Conservation (phyloP, 2,797 vertebrate species). For the Brotula barbata region DNA sequence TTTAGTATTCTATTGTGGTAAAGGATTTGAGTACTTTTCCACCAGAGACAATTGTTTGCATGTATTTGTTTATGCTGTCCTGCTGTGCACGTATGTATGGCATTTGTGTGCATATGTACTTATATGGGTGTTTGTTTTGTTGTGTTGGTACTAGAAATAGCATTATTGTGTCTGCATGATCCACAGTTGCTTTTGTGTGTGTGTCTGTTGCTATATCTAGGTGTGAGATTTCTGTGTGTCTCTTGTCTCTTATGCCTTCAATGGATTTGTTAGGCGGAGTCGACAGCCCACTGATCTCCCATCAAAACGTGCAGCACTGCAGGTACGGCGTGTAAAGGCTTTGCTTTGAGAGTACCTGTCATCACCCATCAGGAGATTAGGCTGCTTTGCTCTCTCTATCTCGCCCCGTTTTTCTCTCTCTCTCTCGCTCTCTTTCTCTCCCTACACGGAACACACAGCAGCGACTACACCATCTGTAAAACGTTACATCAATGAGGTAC, state of each 20-base stretch:
- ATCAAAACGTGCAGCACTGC: slow-evolving; percentile 67
- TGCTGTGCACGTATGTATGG: neutral
- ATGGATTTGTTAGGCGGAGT: slow-evolving; percentile 64
- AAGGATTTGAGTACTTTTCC: too few species aligned
- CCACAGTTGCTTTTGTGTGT: slow-evolving; percentile 48
- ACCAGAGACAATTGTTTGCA: too few species aligned
- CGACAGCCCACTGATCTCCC: slow-evolving; percentile 76
- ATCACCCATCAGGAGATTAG: slow-evolving; percentile 69
- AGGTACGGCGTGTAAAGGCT: slow-evolving; percentile 70
- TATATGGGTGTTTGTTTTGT: neutral
- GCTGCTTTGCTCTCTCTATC: slow-evolving; percentile 53
- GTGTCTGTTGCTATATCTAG: slow-evolving; percentile 16
- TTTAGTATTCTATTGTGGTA: too few species aligned
- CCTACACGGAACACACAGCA: slow-evolving; percentile 35
- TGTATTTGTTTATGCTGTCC: neutral
- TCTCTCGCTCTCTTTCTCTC: slow-evolving; percentile 16
- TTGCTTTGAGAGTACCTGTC: slow-evolving; percentile 78
- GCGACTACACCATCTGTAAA: slow-evolving; percentile 71
- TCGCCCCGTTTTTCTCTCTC: too few species aligned
- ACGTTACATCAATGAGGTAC: slow-evolving; percentile 68
- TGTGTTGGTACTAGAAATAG: slow-evolving; percentile 1
- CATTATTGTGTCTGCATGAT: slow-evolving; percentile 1
- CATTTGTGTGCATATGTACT: too few species aligned
- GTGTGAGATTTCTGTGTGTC: slow-evolving; percentile 54
- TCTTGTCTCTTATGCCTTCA: slow-evolving; percentile 44